Conservation (phyloP, 2,113 vertebrate genomes). For the Caretta caretta region DNA sequence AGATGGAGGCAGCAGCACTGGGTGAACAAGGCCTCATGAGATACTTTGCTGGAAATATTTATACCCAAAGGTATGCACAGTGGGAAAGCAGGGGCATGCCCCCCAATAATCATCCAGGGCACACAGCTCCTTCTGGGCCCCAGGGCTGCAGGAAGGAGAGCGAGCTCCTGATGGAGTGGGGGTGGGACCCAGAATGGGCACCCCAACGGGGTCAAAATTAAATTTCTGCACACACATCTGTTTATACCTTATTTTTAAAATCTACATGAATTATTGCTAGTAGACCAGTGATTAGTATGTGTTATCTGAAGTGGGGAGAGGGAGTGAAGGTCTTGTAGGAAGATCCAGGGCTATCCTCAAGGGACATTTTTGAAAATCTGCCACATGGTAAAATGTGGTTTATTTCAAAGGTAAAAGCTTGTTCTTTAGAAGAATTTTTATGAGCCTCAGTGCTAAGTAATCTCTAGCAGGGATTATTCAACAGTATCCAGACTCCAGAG, state of each 20-base stretch:
- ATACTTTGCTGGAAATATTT: not conserved
- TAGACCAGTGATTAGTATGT: not conserved
- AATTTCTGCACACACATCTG: too few species aligned
- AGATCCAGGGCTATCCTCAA: not conserved
- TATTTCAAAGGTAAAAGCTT: conserved; percentile 2
- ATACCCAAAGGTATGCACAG: not conserved
- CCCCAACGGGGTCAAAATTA: too few species aligned
- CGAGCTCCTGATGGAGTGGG: too few species aligned
- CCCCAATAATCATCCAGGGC: too few species aligned
- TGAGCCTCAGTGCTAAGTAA: not conserved
- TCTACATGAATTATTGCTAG: not conserved
- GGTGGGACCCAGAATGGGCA: too few species aligned
- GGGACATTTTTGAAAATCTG: not conserved
- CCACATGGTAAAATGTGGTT: not conserved
- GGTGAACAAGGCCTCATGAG: not conserved
- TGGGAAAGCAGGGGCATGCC: too few species aligned
- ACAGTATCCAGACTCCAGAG: rapidly evolving
- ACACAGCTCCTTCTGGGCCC: too few species aligned
- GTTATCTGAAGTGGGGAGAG: not conserved
- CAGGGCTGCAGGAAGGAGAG: too few species aligned
- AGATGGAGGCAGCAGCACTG: not conserved
- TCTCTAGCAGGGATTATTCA: not conserved
- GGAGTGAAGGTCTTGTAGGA: not conserved
- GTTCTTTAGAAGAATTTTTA: not conserved
- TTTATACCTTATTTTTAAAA: not conserved